Base-by-base conservation (phyloP, 2,797 vertebrate species). In the Diplodus puntazzo region DNA sequence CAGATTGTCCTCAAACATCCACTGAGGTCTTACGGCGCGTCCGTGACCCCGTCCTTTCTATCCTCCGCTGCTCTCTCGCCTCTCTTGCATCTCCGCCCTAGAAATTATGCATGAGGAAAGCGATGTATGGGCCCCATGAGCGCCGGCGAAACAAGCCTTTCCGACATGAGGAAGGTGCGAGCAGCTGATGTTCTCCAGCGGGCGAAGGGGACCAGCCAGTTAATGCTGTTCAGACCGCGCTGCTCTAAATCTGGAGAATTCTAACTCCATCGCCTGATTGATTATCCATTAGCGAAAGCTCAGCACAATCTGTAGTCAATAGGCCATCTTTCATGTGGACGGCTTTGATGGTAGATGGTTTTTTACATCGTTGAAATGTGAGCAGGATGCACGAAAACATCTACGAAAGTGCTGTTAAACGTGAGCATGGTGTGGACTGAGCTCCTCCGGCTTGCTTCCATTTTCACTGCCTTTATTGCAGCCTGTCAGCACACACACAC, bases 231-330 rank as follows among this genome's bases (percentile, higher is more conserved):
- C 30, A 49, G 53, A 20, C 60, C 20, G 12, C 1, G 34, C 9
- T 0, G 59, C 69, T 81, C 68, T 88, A 77, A 82, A 91, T 73
- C 68, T 79, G 89, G 74, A 79, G 75, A 66, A 3, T 66, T 75
- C 73, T 46, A 66, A 79, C 74, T 65, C 80, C 34, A 46, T 73
- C 9, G 59, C 53, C 77, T 16, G 1, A 80, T 85, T 82, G 89
- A 89, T 89, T 82, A 79, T 77, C 77, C 77, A 80, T 89, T 74
- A 89, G 67, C 52, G 11, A 1, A 34, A 80, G 79, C 71, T 21
- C 67, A 80, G 75, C 63, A 34, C 55, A 43, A 74, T 83, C 87
- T 64, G 72, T 77, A 83, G 1, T 20, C 27, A 75, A 71, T 3
- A 57, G 71, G 53, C 69, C 1, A 11, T 80, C 69, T 73, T 80